Evolutionary conservation across 2,888 invertebrate species (phyloP).

Genomic region (Galerucella nymphaeae): DNA sequence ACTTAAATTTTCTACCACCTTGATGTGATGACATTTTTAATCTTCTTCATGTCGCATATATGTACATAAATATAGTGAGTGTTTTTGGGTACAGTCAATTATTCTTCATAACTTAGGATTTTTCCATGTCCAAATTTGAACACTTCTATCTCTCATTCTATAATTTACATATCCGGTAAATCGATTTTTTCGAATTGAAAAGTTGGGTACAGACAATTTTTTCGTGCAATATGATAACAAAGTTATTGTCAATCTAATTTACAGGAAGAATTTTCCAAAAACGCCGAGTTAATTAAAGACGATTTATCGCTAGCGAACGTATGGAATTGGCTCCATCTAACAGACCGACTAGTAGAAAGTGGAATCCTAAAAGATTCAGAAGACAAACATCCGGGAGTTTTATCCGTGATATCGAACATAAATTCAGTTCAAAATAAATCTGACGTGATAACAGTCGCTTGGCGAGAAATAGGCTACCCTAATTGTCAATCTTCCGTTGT

Average conservation of each 20-base stretch:
- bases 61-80: too few relatives aligned
- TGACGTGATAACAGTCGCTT: slow-evolving; percentile 71
- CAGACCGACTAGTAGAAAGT: slow-evolving; percentile 77
- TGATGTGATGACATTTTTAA: too few relatives aligned
- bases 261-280: slow-evolving; percentile 80
- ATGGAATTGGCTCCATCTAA: slow-evolving; percentile 85
- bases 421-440: slow-evolving; percentile 68
- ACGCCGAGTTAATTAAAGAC: slow-evolving; percentile 82
- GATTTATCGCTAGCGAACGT: slow-evolving; percentile 80
- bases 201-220: too few relatives aligned
- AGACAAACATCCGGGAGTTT: slow-evolving; percentile 74
- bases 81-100: too few relatives aligned
- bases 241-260: slow-evolving; percentile 42
- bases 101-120: too few relatives aligned
- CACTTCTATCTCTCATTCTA: too few relatives aligned
- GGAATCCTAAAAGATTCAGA: slow-evolving; percentile 69
- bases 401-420: slow-evolving; percentile 68
- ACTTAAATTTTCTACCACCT: too few relatives aligned
- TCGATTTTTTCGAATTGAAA: too few relatives aligned
- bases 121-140: too few relatives aligned
- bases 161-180: too few relatives aligned
- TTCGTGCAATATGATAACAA: too few relatives aligned
- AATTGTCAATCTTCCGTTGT: slow-evolving; percentile 67
- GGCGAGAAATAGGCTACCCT: slow-evolving; percentile 73
- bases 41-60: too few relatives aligned